Evolutionary conservation across 1,140 invertebrate species (phyloP).

Genomic region (fruit fly (Drosophila melanogaster)): DNA sequence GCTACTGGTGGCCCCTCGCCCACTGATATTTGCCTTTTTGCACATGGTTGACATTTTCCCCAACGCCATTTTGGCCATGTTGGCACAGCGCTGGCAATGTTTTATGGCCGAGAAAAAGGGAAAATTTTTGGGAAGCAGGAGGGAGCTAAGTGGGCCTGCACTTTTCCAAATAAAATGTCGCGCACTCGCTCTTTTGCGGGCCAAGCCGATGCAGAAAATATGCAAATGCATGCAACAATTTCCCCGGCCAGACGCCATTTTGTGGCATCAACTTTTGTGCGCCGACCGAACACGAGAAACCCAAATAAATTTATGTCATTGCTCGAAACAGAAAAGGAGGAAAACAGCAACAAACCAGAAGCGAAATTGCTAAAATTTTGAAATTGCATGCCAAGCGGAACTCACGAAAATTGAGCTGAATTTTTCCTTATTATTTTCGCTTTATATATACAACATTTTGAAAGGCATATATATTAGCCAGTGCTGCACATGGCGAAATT

Average conservation of each 20-base stretch:
- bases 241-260: conserved; percentile 63
- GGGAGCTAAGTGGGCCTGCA: conserved; percentile 27
- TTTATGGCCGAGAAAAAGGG: conserved; percentile 22
- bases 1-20: conserved; percentile 37
- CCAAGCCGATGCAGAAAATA: conserved; percentile 64
- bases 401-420: conserved; percentile 50
- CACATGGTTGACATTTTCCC: conserved; percentile 64
- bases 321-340: conserved; percentile 36
- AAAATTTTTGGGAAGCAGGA: background rate
- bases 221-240: conserved; percentile 73
- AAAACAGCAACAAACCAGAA: conserved; percentile 46
- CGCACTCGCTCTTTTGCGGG: conserved; percentile 52
- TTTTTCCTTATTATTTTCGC: conserved; percentile 49
- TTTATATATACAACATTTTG: conserved; percentile 21
- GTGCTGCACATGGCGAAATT: background rate
- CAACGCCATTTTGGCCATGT: conserved; percentile 59
- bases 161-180: conserved; percentile 76
- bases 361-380: conserved; percentile 49
- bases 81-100: conserved; percentile 24
- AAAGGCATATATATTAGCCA: conserved; percentile 12
- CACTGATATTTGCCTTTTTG: conserved; percentile 53
- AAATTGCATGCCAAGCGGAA: conserved; percentile 54
- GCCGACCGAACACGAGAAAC: conserved; percentile 55
- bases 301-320: conserved; percentile 70
- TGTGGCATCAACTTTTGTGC: conserved; percentile 57